phyloP scores from a whole-genome alignment of 2,888 invertebrate species.

The Lacanobia oleracea region DNA sequence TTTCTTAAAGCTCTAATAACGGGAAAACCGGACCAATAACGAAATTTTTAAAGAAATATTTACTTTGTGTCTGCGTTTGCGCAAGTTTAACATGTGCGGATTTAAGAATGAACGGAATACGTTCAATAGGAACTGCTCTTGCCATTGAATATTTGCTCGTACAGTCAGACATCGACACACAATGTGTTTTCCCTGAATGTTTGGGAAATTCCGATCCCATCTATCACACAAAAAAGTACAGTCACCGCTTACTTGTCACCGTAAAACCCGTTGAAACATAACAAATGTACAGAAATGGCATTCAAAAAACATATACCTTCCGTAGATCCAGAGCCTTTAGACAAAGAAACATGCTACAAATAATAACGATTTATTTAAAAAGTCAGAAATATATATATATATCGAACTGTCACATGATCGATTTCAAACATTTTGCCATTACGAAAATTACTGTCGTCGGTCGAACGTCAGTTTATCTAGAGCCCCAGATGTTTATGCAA shows the following conservation, averaged over 20 bases:
- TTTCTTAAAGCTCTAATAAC: conserved; percentile 22
- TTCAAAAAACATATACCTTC: not conserved
- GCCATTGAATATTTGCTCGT: conserved; percentile 32
- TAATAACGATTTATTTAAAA: too few relatives aligned
- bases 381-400: too few relatives aligned
- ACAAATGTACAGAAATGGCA: not conserved
- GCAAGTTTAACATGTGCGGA: not conserved
- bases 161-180: conserved; percentile 10
- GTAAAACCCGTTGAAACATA: not conserved
- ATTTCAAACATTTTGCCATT: too few relatives aligned
- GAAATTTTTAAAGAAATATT: conserved; percentile 34
- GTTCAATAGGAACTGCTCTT: conserved; percentile 1
- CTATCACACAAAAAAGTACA: conserved; percentile 13
- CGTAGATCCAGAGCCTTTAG: too few relatives aligned
- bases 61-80: conserved; percentile 12
- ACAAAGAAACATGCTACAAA: not conserved
- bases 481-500: not conserved
- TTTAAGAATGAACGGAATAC: not conserved
- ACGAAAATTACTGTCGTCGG: too few relatives aligned
- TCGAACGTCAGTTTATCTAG: too few relatives aligned
- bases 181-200: conserved; percentile 18
- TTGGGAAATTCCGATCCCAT: conserved; percentile 11
- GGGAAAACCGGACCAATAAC: conserved; percentile 14
- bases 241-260: not conserved
- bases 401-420: not conserved